Percentiles rank a stretch among this genome's conserved stretches.
These are phyloP conservation scores for Galago senegalensis DNA, from an alignment of 2,797 vertebrate species.

Conservation along the genomic window DNA sequence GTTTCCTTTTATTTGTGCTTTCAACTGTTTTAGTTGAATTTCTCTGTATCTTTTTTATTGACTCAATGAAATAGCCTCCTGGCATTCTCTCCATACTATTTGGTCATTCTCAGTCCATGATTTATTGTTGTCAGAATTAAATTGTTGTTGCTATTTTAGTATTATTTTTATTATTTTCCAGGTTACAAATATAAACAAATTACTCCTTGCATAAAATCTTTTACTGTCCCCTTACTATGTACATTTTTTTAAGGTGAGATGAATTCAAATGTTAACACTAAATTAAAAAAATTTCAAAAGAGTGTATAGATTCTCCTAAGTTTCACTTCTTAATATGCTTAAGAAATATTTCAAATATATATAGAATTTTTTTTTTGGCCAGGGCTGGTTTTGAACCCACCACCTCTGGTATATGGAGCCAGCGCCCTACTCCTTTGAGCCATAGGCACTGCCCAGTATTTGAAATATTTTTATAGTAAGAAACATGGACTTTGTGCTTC, in stretches of 20 bases:
- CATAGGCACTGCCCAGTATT: no score
- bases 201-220: background rate
- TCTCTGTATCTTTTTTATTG: background rate
- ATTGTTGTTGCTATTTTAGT: background rate
- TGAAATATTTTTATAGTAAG: background rate
- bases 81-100: background rate
- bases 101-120: background rate
- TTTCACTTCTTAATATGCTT: background rate
- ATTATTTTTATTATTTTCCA: slow-evolving; percentile 14
- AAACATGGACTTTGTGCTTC: background rate
- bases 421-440: no score
- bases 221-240: background rate
- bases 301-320: background rate
- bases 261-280: background rate
- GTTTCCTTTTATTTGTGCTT: background rate
- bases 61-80: background rate
- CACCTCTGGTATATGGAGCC: no score
- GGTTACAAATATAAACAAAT: slow-evolving; percentile 1
- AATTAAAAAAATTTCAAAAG: background rate
- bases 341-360: no score
- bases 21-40: background rate
- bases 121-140: background rate
- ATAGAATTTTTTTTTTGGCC: no score
- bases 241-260: background rate
- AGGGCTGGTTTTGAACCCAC: no score